Evolutionary conservation across 2,888 invertebrate genomes (phyloP).

Genomic region (Ochropleura leucogaster): DNA sequence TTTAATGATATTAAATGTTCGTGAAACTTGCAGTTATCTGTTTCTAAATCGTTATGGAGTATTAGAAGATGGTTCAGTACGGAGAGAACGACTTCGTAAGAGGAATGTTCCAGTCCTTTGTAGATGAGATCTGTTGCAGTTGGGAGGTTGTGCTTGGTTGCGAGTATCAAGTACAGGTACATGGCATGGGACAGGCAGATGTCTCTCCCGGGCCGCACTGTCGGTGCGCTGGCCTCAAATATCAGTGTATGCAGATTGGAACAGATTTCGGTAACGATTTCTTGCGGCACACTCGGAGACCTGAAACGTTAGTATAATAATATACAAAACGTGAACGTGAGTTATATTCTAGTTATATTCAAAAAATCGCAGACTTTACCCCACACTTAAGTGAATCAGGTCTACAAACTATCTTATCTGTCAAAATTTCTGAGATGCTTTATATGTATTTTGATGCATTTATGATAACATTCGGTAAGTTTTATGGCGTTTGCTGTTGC

Average conservation of each 20-base stretch:
- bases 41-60: conserved; percentile 66
- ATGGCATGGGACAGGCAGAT: conserved; percentile 74
- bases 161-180: conserved; percentile 54
- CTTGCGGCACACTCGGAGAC: conserved; percentile 69
- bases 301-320: conserved; percentile 69
- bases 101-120: conserved; percentile 52
- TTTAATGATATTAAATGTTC: conserved; percentile 69
- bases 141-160: conserved; percentile 14
- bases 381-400: neutral
- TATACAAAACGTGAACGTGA: neutral
- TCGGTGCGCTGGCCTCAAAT: conserved; percentile 55
- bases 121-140: conserved; percentile 20
- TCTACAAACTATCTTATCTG: neutral
- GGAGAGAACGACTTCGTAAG: conserved; percentile 60
- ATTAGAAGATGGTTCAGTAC: conserved; percentile 62
- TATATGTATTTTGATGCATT: too few species aligned
- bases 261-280: conserved; percentile 61
- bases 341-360: neutral
- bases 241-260: conserved; percentile 67
- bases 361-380: too few species aligned
- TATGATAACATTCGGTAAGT: neutral
- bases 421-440: neutral
- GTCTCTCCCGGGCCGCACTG: conserved; percentile 72
- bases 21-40: conserved; percentile 69
- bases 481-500: neutral